These are phyloP conservation scores for Biston stratarius DNA, from an alignment of 2,888 invertebrate genomes.

Conservation along the genomic window DNA sequence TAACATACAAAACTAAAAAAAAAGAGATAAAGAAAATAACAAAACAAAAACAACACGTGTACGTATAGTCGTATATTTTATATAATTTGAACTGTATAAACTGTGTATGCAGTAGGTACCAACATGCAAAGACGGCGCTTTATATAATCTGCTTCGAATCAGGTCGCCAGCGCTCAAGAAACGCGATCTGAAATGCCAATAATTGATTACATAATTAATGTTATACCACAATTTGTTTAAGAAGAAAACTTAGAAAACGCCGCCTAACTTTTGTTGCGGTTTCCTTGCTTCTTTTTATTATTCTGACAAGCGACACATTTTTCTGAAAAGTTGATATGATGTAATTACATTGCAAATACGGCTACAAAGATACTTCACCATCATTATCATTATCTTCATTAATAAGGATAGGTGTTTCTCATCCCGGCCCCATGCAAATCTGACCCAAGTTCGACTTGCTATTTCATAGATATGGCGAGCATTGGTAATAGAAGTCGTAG, in stretches of 20 bases:
- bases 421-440: too few species aligned
- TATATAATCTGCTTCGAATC: conserved; percentile 7
- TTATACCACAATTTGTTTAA: conserved; percentile 13
- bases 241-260: conserved; percentile 14
- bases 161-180: conserved; percentile 13
- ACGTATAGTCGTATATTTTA: too few species aligned
- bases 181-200: conserved; percentile 10
- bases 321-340: background rate
- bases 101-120: background rate
- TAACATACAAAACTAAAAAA: too few species aligned
- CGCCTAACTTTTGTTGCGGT: conserved; percentile 1
- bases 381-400: too few species aligned
- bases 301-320: background rate
- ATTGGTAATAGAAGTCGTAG: too few species aligned
- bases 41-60: too few species aligned
- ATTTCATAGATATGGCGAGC: too few species aligned
- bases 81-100: background rate
- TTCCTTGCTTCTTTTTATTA: conserved; percentile 2
- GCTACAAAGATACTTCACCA: too few species aligned
- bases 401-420: too few species aligned
- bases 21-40: too few species aligned
- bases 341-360: background rate
- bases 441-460: too few species aligned
- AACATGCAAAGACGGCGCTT: conserved; percentile 1
- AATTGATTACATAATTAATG: conserved; percentile 18